phyloP scores from a whole-genome alignment of 1,140 invertebrate genomes.

The Megalopta genalis region DNA sequence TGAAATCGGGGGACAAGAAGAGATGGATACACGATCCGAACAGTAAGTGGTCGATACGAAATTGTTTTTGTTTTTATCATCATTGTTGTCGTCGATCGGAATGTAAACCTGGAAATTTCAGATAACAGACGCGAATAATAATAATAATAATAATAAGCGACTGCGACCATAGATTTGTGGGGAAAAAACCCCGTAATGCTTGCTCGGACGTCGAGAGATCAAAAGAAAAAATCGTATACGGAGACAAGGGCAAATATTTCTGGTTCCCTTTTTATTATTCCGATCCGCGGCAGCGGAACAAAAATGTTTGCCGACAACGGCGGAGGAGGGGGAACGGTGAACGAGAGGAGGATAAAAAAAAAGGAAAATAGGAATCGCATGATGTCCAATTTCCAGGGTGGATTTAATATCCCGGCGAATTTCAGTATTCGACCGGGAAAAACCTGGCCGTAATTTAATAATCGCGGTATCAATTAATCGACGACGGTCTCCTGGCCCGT shows the following conservation, averaged over 20 bases:
- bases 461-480: conserved; percentile 2
- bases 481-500: neutral
- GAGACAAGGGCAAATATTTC: neutral
- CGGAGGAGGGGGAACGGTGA: too few relatives aligned
- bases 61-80: neutral
- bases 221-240: too few relatives aligned
- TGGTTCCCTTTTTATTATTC: neutral
- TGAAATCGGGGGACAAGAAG: conserved; percentile 83
- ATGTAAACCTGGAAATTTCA: too few relatives aligned
- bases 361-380: neutral
- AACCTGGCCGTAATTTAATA: neutral
- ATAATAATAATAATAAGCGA: too few relatives aligned
- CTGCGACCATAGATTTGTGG: too few relatives aligned
- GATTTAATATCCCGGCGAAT: conserved; percentile 1
- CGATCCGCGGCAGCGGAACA: neutral
- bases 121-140: too few relatives aligned
- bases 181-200: too few relatives aligned
- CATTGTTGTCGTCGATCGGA: too few relatives aligned
- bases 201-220: too few relatives aligned
- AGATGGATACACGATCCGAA: conserved; percentile 88
- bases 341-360: neutral
- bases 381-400: neutral
- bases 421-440: neutral
- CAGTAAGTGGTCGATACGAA: conserved; percentile 82
- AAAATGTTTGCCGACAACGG: neutral